Conservation (phyloP, 2,888 invertebrate species). For the Cheilosia scutellata region DNA sequence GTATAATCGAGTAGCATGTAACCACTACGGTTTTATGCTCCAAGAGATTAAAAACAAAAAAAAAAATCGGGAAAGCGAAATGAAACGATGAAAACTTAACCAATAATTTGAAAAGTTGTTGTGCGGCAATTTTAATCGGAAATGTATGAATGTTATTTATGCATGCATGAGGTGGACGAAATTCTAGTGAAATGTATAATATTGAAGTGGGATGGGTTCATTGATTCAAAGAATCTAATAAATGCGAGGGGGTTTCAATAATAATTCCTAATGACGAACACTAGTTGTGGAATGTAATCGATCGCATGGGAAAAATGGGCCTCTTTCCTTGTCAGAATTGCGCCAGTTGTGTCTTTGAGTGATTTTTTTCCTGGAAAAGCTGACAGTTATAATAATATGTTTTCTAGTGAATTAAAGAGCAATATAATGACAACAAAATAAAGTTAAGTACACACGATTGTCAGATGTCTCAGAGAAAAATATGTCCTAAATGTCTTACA, state of each 20-base stretch:
- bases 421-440: too few relatives aligned
- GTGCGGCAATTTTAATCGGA: conserved; percentile 10
- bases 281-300: too few relatives aligned
- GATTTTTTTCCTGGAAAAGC: too few relatives aligned
- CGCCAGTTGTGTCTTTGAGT: too few relatives aligned
- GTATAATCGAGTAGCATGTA: background rate
- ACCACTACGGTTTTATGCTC: background rate
- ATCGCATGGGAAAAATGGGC: too few relatives aligned
- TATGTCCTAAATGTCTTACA: too few relatives aligned
- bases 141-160: background rate
- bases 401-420: too few relatives aligned
- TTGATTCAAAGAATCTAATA: conserved; percentile 12
- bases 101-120: conserved; percentile 41
- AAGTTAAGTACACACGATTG: too few relatives aligned
- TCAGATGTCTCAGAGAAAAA: too few relatives aligned
- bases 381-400: too few relatives aligned
- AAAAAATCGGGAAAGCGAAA: conserved; percentile 24
- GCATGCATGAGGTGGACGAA: background rate
- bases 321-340: too few relatives aligned
- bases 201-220: background rate
- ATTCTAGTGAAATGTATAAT: background rate
- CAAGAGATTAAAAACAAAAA: conserved; percentile 47
- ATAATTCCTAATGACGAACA: too few relatives aligned
- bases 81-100: conserved; percentile 69
- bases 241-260: background rate